A percentile compares a stretch with the other conserved stretches of the same genome.
phyloP scores from a whole-genome alignment of 2,797 vertebrate species.

The Syngnathus acus region DNA sequence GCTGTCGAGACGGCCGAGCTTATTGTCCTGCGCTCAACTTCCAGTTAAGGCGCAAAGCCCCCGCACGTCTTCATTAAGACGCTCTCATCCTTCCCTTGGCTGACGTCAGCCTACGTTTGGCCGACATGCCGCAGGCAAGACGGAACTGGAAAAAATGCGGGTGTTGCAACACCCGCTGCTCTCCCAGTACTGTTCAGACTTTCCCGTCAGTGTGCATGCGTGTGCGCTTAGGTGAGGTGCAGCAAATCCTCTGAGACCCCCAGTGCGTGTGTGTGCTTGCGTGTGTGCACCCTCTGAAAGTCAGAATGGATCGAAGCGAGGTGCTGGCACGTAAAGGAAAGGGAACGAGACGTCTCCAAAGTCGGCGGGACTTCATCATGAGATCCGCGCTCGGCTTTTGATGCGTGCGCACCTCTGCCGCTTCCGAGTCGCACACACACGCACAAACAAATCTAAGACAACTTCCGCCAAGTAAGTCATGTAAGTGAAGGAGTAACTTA shows the following conservation, averaged over 20 bases:
- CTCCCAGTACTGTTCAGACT: background rate
- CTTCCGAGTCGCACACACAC: slow-evolving; percentile 20
- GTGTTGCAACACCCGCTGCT: background rate
- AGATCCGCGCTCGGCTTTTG: slow-evolving; percentile 54
- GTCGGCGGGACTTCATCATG: slow-evolving; percentile 62
- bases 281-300: slow-evolving; percentile 33
- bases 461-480: background rate
- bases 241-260: slow-evolving; percentile 53
- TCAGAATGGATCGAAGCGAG: slow-evolving; percentile 28
- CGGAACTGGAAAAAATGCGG: background rate
- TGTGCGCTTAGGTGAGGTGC: slow-evolving; percentile 24
- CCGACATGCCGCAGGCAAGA: background rate
- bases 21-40: slow-evolving; percentile 68
- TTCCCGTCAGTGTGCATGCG: slow-evolving; percentile 12
- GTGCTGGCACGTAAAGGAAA: slow-evolving; percentile 52
- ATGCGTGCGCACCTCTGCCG: slow-evolving; percentile 45
- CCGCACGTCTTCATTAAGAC: slow-evolving; percentile 63
- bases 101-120: background rate
- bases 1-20: slow-evolving; percentile 57
- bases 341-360: slow-evolving; percentile 66
- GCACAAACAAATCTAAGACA: background rate
- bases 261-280: slow-evolving; percentile 11
- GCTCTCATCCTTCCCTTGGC: slow-evolving; percentile 21
- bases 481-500: background rate
- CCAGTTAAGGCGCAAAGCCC: slow-evolving; percentile 68